These are phyloP conservation scores for Mythimna vitellina DNA, from an alignment of 2,888 invertebrate genomes.

Conservation along the genomic window DNA sequence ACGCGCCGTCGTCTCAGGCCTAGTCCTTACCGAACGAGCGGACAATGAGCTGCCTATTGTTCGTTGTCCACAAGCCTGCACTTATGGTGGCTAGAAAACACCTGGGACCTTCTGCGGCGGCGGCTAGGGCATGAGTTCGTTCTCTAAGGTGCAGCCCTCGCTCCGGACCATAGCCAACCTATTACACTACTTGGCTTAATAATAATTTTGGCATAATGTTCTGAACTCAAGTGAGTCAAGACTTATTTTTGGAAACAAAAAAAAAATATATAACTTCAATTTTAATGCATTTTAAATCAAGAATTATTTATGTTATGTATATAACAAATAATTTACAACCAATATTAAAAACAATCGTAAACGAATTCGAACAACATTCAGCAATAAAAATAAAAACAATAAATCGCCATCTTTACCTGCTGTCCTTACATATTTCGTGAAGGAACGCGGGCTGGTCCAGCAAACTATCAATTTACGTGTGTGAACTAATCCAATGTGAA, in stretches of 20 bases:
- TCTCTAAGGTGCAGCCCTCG: no score
- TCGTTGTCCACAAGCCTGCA: no score
- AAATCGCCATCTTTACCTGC: slow-evolving; percentile 56
- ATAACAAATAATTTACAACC: not conserved
- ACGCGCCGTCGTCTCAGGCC: no score
- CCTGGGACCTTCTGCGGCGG: no score
- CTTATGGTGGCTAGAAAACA: no score
- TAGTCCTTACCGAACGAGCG: no score
- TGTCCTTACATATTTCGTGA: slow-evolving; percentile 71
- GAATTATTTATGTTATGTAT: not conserved
- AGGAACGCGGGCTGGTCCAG: slow-evolving; percentile 70
- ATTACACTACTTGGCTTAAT: no score
- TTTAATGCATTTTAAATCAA: not conserved
- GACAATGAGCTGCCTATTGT: no score
- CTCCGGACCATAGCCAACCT: no score
- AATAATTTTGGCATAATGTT: not conserved
- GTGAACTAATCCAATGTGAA: slow-evolving; percentile 42
- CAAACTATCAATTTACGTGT: slow-evolving; percentile 61
- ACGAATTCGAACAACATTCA: slow-evolving; percentile 9
- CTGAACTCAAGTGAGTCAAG: not conserved
- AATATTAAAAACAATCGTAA: not conserved
- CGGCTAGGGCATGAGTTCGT: no score
- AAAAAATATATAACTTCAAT: not conserved
- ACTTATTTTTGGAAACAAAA: not conserved
- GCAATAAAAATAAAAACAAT: slow-evolving; percentile 39